Percentiles rank a stretch among this genome's conserved stretches.
phyloP scores from a whole-genome alignment of 2,797 vertebrate species.

The Eidolon dupreanum region DNA sequence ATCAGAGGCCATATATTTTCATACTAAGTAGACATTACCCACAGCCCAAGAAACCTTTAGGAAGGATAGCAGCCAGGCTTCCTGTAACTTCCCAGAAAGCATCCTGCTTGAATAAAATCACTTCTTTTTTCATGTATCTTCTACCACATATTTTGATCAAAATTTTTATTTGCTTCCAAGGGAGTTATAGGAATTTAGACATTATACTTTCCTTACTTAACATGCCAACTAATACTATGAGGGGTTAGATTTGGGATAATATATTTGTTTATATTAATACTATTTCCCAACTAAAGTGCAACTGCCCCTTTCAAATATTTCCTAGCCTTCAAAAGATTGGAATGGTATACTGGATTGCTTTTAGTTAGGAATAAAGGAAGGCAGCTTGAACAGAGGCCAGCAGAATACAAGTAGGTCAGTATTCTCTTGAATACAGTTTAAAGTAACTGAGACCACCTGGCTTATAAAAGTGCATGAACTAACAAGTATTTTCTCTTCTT shows the following conservation, averaged over 20 bases:
- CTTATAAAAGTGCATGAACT: neutral
- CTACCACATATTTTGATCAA: neutral
- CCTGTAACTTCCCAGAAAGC: neutral
- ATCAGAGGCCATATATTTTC: neutral
- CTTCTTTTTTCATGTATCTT: neutral
- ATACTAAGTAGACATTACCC: neutral
- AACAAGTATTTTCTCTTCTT: neutral
- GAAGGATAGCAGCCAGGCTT: neutral
- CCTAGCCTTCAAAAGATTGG: neutral
- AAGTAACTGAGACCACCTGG: neutral
- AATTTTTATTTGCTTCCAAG: neutral
- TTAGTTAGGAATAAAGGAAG: constrained; percentile 18
- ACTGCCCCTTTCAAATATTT: neutral
- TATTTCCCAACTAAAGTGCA: neutral
- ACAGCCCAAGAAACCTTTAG: neutral
- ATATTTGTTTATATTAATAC: neutral
- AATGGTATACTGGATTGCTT: neutral
- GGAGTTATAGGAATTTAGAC: neutral
- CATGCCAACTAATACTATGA: neutral
- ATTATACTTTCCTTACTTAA: constrained; percentile 27
- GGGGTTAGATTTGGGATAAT: neutral
- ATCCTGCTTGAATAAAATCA: too few species aligned
- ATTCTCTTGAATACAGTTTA: neutral
- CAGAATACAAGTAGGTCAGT: neutral
- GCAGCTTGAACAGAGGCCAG: constrained; percentile 20